Evolutionary conservation across 2,888 invertebrate species (phyloP).

Genomic region (Azorinus chamasolen): DNA sequence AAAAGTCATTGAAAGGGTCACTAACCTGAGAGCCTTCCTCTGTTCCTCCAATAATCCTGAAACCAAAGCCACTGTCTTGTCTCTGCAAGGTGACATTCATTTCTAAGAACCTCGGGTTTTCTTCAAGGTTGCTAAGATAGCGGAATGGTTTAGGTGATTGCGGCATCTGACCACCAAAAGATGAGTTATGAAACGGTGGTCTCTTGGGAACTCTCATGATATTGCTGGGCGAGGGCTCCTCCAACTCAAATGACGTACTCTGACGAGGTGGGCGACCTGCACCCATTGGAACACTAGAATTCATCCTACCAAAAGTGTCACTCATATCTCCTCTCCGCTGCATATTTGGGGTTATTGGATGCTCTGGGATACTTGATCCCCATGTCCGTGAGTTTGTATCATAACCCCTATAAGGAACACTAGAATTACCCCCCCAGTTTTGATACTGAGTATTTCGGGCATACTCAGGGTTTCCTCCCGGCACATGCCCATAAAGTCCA

Average conservation of each 20-base stretch:
- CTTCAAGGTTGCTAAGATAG: constrained; percentile 70
- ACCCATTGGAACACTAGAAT: constrained; percentile 70
- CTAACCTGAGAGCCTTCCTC: constrained; percentile 97
- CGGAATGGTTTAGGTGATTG: constrained; percentile 69
- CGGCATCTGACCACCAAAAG: constrained; percentile 59
- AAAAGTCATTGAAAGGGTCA: too few relatives aligned
- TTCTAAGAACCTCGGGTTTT: constrained; percentile 87
- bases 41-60: constrained; percentile 98
- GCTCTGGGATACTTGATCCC: constrained; percentile 67
- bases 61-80: constrained; percentile 98
- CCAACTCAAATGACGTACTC: constrained; percentile 89
- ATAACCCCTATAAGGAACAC: constrained; percentile 61
- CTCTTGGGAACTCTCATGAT: constrained; percentile 78
- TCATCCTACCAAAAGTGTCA: constrained; percentile 62
- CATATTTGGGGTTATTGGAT: constrained; percentile 62
- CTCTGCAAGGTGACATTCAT: constrained; percentile 93
- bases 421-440: constrained; percentile 56
- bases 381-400: constrained; percentile 63
- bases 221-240: constrained; percentile 87
- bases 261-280: constrained; percentile 85
- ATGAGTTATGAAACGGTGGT: constrained; percentile 69
- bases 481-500: constrained; percentile 64
- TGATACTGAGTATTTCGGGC: constrained; percentile 58
- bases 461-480: constrained; percentile 68
- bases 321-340: constrained; percentile 62